Conservation (phyloP, 2,888 invertebrate species). For the Napeogenes inachia region DNA sequence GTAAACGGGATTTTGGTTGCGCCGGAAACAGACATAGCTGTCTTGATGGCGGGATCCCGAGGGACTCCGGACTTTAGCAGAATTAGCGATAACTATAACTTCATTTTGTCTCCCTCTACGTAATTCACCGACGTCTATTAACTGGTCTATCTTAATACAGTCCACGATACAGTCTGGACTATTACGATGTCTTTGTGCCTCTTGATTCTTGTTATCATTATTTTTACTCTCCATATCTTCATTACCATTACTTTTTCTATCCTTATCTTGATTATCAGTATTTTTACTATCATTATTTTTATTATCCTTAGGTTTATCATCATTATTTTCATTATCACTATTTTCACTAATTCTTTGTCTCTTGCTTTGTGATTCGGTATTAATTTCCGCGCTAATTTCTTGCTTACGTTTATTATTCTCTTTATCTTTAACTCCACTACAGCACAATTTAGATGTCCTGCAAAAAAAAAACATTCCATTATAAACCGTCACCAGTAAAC, state of each 20-base stretch:
- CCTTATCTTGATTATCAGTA: background rate
- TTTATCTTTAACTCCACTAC: conserved; percentile 1
- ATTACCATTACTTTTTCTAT: background rate
- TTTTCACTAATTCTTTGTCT: background rate
- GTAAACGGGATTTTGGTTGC: conserved; percentile 10
- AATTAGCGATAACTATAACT: conserved; percentile 20
- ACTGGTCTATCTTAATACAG: conserved; percentile 23
- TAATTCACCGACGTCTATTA: conserved; percentile 16
- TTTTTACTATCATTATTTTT: conserved; percentile 1
- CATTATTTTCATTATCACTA: background rate
- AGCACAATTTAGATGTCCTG: too few relatives aligned
- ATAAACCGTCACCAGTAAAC: too few relatives aligned
- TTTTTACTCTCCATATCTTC: background rate
- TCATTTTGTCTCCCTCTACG: conserved; percentile 17
- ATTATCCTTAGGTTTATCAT: conserved; percentile 6
- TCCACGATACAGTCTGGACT: conserved; percentile 13
- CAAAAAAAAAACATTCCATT: too few relatives aligned
- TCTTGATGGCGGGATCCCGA: conserved; percentile 9
- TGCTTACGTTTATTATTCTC: conserved; percentile 11
- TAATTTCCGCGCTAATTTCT: background rate
- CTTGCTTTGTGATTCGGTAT: background rate
- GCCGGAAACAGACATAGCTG: conserved; percentile 13
- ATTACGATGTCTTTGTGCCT: conserved; percentile 12
- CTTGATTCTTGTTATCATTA: conserved; percentile 1
- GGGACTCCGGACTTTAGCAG: conserved; percentile 8